Percentiles rank a stretch among this genome's conserved stretches.
These are phyloP conservation scores for Polyergus mexicanus DNA, from an alignment of 1,140 invertebrate genomes.

Conservation along the genomic window DNA sequence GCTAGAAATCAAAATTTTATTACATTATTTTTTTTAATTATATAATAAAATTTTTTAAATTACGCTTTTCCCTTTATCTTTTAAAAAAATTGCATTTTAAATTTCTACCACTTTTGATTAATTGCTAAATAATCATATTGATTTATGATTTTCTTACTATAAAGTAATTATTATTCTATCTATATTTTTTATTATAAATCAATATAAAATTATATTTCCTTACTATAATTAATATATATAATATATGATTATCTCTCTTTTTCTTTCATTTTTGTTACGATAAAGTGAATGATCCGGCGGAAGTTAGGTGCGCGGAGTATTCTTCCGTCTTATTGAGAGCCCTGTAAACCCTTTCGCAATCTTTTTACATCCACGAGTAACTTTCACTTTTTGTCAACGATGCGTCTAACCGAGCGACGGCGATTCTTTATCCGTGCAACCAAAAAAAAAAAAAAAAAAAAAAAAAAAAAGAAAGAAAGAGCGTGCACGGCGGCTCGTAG, in stretches of 20 bases:
- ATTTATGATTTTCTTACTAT: neutral
- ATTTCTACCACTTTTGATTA: neutral
- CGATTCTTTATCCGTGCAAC: conserved; percentile 81
- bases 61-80: neutral
- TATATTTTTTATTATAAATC: neutral
- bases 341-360: conserved; percentile 37
- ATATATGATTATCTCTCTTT: neutral
- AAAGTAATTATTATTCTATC: neutral
- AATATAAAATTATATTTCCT: neutral
- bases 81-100: neutral
- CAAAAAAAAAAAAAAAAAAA: conserved; percentile 63
- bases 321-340: conserved; percentile 25
- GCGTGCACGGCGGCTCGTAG: conserved; percentile 59
- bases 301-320: neutral
- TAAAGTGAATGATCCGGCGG: conserved; percentile 28
- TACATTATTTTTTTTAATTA: conserved; percentile 2
- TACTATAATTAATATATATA: neutral
- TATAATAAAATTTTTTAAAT: neutral
- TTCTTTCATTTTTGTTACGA: neutral
- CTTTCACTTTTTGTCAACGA: conserved; percentile 70
- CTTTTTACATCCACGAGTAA: conserved; percentile 45
- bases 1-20: neutral
- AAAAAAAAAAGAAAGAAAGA: no score
- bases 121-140: neutral
- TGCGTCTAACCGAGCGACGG: conserved; percentile 78